Evolutionary conservation across 2,113 vertebrate species (phyloP).

Genomic region (Nyctibius bracteatus): DNA sequence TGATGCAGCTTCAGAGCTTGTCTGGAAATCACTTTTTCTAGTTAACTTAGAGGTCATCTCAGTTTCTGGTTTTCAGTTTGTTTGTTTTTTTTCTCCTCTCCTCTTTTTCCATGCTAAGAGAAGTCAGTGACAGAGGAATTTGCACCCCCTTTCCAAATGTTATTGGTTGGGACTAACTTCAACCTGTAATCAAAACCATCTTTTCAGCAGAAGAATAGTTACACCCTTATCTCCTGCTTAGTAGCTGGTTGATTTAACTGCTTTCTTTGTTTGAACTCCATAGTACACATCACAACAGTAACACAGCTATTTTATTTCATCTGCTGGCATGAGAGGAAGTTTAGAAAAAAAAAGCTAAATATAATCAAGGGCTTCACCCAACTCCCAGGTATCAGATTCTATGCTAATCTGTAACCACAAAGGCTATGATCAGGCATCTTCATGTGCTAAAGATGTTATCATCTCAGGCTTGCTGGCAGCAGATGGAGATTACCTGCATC

Average conservation of each 20-base stretch:
- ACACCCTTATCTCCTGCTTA: background rate
- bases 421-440: background rate
- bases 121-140: background rate
- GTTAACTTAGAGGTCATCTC: background rate
- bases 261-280: background rate
- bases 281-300: background rate
- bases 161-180: background rate
- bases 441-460: background rate
- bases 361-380: background rate
- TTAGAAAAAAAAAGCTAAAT: background rate
- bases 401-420: background rate
- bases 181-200: background rate
- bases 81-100: background rate
- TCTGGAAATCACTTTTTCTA: background rate
- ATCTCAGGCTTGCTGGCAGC: background rate
- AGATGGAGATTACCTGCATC: background rate
- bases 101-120: background rate
- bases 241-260: background rate
- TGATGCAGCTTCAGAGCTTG: background rate
- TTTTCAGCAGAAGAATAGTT: background rate
- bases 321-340: background rate
- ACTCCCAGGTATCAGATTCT: background rate
- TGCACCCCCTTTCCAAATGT: background rate
- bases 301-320: background rate
- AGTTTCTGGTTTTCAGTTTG: background rate